Base-by-base conservation (phyloP, 2,888 invertebrate genomes). In the Meteorus cinctellus region DNA sequence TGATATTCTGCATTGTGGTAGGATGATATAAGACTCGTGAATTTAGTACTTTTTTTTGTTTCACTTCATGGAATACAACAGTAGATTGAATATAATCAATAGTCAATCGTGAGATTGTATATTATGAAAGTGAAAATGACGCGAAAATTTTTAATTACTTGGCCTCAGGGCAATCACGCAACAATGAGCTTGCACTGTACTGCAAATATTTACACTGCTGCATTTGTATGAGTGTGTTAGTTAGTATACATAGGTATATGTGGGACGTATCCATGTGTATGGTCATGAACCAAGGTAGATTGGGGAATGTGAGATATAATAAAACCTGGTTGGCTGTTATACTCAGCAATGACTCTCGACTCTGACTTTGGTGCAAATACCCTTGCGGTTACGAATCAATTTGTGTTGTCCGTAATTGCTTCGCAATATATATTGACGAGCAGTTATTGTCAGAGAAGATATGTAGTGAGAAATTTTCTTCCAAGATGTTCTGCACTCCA, bases 91-190 rank as follows among this genome's bases (percentile, higher is more conserved):
- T 19, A 48, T 14, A 16, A 4, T n/a, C 48, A 19, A 19, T 19
- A 55, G 19, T 4, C 55, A 55, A 55, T 55, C 8, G 19, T 4
- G 19, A 4, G 2, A 24, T 55, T 55, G 10, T 55, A 19, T 55
- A 8, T 55, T 55, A 19, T 55, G 55, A 24, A 10, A 55, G 19
- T 55, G 8, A 55, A 55, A 55, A 55, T 55, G 8, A 29, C 31
- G 67, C 59, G 67, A 55, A 60, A 74, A 66, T 59, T 74, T 24
- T 67, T 67, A 74, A 74, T 74, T 74, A 74, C 67, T 67, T 48
- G n/a, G 60, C 67, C 73, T 16, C n/a, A 65, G 45, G 60, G 73
- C 67, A 67, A 67, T 67, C 73, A 60, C 67, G 73, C 67, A 59
- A 60, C 67, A 67, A 67, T 67, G 60, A 16, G 36, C 24, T 36